Percentiles rank a stretch among this genome's conserved stretches.
Conservation (phyloP, 1,140 invertebrate species). For the Polypedilum vanderplanki region DNA sequence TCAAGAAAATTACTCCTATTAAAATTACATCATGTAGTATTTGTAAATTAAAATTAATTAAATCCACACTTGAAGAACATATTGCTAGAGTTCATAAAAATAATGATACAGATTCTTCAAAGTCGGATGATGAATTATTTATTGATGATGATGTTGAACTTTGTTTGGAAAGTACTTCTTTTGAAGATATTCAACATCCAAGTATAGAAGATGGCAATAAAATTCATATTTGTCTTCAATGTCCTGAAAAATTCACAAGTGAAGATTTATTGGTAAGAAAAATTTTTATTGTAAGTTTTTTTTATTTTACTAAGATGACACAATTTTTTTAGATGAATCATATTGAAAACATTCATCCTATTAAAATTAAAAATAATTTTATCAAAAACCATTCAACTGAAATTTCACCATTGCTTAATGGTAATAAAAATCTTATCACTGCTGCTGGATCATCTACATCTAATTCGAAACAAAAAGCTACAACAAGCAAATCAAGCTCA, state of each 20-base stretch:
- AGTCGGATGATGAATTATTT: not conserved
- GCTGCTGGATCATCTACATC: not conserved
- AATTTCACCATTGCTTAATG: too few species aligned
- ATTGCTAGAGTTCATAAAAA: not conserved
- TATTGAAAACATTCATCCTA: not conserved
- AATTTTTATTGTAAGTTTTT: not conserved
- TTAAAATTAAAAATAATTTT: too few species aligned
- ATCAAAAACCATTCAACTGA: too few species aligned
- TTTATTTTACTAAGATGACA: not conserved
- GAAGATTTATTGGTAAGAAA: not conserved
- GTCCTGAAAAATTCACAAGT: not conserved
- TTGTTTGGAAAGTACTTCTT: not conserved
- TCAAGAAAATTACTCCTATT: not conserved
- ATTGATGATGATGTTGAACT: constrained; percentile 11
- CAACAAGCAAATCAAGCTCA: not conserved
- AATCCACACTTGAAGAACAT: not conserved
- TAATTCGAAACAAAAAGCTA: not conserved
- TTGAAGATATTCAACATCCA: not conserved
- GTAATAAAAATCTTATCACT: not conserved
- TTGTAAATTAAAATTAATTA: not conserved
- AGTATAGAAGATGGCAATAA: not conserved
- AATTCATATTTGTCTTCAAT: not conserved
- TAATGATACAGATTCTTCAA: not conserved
- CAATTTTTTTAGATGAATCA: not conserved
- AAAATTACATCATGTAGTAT: not conserved